Evolutionary conservation across 2,888 invertebrate species (phyloP), one percentile per base, ranked within the genome.

Genomic region (Erynnis tages): DNA sequence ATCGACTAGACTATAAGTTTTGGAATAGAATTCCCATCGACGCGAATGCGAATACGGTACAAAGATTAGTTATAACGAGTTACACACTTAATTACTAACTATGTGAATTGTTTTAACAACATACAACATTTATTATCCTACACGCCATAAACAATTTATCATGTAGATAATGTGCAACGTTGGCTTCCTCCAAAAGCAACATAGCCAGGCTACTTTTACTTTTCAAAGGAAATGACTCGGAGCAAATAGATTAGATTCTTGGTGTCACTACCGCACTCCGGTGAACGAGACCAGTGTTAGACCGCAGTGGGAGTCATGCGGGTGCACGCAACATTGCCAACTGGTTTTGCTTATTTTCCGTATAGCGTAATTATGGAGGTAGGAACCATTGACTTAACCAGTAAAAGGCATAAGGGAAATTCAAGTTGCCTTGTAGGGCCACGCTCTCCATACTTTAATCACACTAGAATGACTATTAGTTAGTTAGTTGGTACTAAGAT

Each of bases 261-360:
- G 59, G 53, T 55, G 56, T 60, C 55, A 60, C 61, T 65, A 54
- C 57, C 65, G 63, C 65, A 66, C 68, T 67, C 63, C 66, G 65
- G 11, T 63, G 64, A 62, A 61, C 65, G 59, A 60, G 53, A 57
- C 55, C 61, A 56, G 67, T 66, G 65, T 63, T 61, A 65, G 61
- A 63, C 64, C 46, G 29, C 37, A 17, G 45, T 19, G n/a, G 45
- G 44, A 50, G 35, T 16, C 43, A 43, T 48, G 48, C 44, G 45
- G 35, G 32, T 38, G 38, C 54, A 66, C 60, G 68, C 67, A 67
- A 69, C 63, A 66, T 56, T 61, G 59, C 56, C 56, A 69, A 76
- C 77, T 68, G 69, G 78, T 76, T 76, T 71, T 63, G 66, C 65
- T 67, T 67, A 70, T 75, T 76, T 76, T 73, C 78, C 76, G 73